Evolutionary conservation across 2,888 invertebrate species (phyloP), one percentile per base, ranked within the genome.

Genomic region (Beris morrisii): DNA sequence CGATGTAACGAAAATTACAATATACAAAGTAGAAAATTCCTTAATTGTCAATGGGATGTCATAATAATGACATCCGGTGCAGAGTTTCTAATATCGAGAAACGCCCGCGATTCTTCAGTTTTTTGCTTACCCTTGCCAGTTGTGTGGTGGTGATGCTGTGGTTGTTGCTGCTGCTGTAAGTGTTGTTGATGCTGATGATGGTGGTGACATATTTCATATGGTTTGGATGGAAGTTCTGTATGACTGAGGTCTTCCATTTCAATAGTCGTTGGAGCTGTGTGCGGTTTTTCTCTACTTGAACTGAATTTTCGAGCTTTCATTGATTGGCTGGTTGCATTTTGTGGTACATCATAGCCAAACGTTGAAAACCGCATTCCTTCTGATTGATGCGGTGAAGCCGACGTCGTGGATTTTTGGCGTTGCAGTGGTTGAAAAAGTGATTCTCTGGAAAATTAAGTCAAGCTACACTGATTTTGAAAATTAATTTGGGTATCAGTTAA

Each of bases 31-130:
- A 56, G 30, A 65, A 48, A 63, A 56, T 74, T 78, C 76, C 75
- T 77, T 79, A 80, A 80, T 76, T 86, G 88, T 89, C 88, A 89
- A 86, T 89, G 89, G 69, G 88, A 81, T 74, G 82, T 82, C 81
- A 82, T 89, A 74, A 93, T 93, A 77, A 94, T 92, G 74, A 94
- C 93, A 80, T 94, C 94, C 57, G 93, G 93, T 1, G 93, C 93
- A 66, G 93, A 93, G 75, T 93, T 91, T 67, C 92, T 92, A 66
- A 93, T 92, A 77, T 93, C 88, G 81, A 92, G 91, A 81, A 89
- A 91, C 54, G 91, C 90, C 58, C 89, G 83, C 69, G 79, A 77
- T 72, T 80, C 79, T 72, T 81, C 78, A 68, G 71, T 68, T 72
- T 77, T 78, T 13, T 71, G 72, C 30, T 65, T 65, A 11, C 32